These are phyloP conservation scores for Tychaedon coryphoeus DNA, from an alignment of 2,113 vertebrate species.

Conservation along the genomic window DNA sequence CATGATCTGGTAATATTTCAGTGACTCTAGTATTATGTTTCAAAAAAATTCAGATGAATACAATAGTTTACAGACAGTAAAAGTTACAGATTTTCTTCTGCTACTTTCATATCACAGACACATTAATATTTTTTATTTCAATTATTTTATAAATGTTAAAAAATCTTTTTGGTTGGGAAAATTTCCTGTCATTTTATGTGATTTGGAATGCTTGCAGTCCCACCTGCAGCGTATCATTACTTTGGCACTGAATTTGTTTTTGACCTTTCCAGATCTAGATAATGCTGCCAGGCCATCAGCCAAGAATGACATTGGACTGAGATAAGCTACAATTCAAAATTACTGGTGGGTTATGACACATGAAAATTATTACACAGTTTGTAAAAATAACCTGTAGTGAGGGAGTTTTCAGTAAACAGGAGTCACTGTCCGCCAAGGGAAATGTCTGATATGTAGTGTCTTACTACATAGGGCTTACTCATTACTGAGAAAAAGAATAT, in stretches of 20 bases:
- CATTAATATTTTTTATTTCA: not conserved
- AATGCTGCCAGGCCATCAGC: not conserved
- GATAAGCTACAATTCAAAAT: not conserved
- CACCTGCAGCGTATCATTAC: not conserved
- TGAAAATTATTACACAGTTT: not conserved
- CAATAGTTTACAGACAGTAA: not conserved
- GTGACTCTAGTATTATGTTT: not conserved
- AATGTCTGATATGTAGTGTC: not conserved
- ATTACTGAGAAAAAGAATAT: not conserved
- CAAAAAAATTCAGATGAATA: not conserved
- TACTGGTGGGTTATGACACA: not conserved
- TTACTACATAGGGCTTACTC: not conserved
- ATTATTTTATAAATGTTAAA: not conserved
- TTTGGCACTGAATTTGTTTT: not conserved
- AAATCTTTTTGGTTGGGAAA: not conserved
- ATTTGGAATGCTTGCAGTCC: not conserved
- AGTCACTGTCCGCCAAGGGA: not conserved
- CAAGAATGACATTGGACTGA: not conserved
- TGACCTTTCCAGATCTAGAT: not conserved
- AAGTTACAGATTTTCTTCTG: not conserved
- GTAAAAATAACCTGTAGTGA: not conserved
- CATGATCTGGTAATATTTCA: not conserved
- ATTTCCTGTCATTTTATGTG: not conserved
- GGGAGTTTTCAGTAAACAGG: not conserved
- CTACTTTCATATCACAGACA: not conserved